Conservation (phyloP, 2,888 invertebrate species). For the Diadegma fenestrale region DNA sequence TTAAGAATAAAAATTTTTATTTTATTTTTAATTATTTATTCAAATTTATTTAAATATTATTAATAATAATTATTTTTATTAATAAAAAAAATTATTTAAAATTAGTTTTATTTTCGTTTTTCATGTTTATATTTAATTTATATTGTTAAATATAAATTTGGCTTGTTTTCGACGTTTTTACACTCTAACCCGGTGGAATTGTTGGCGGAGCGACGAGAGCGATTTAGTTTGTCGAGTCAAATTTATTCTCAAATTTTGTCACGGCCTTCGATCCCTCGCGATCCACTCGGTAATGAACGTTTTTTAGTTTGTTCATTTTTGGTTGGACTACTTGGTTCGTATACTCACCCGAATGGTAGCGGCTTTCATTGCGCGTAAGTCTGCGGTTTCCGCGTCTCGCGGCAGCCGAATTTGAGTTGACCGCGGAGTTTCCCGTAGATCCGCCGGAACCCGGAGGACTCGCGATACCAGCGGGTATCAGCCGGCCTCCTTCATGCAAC, state of each 20-base stretch:
- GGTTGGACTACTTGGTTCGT: conserved; percentile 9
- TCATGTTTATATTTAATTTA: too few species aligned
- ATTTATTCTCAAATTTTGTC: neutral
- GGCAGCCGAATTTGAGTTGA: conserved; percentile 80
- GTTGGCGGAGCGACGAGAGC: neutral
- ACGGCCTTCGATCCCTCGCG: neutral
- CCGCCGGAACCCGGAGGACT: conserved; percentile 86
- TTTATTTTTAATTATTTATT: too few species aligned
- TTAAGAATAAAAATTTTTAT: too few species aligned
- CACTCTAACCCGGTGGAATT: neutral
- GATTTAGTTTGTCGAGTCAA: neutral
- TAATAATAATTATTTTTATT: too few species aligned
- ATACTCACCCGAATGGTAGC: conserved; percentile 97
- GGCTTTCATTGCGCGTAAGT: conserved; percentile 96
- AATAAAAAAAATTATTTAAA: too few species aligned
- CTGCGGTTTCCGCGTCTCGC: conserved; percentile 94
- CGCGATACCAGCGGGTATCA: conserved; percentile 82
- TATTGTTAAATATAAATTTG: too few species aligned
- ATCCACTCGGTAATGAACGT: neutral
- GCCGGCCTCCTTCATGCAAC: conserved; percentile 85
- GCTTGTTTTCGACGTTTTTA: neutral
- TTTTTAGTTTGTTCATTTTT: conserved; percentile 19
- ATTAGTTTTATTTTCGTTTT: too few species aligned
- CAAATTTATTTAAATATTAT: too few species aligned
- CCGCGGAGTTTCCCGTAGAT: conserved; percentile 82